phyloP scores from a whole-genome alignment of 1,140 invertebrate genomes.

The Hyphantria cunea region DNA sequence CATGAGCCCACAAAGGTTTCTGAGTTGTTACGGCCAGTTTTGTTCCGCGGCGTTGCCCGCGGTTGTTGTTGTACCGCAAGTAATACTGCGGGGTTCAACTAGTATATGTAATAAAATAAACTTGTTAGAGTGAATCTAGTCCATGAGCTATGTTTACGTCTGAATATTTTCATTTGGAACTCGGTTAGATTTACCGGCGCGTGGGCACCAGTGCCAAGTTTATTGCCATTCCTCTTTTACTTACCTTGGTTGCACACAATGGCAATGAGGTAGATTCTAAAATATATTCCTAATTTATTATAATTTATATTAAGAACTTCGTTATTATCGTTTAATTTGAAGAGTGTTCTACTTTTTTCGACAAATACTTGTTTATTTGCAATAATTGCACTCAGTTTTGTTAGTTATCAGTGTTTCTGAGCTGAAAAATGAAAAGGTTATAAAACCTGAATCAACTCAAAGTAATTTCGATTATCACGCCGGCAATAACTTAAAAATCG shows the following conservation, averaged over 20 bases:
- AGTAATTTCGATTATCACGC: no score
- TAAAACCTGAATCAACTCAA: no score
- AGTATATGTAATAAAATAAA: slow-evolving; percentile 18
- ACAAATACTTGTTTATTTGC: no score
- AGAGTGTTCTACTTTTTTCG: background rate
- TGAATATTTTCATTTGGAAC: slow-evolving; percentile 31
- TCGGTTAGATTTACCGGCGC: background rate
- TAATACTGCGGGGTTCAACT: no score
- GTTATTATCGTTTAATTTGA: background rate
- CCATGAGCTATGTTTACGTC: slow-evolving; percentile 29
- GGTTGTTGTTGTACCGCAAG: no score
- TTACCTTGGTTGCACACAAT: slow-evolving; percentile 32
- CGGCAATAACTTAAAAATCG: no score
- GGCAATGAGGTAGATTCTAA: slow-evolving; percentile 29
- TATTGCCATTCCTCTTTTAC: slow-evolving; percentile 40
- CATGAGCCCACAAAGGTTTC: no score
- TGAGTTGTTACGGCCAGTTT: no score
- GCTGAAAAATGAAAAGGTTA: no score
- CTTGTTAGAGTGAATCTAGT: slow-evolving; percentile 9
- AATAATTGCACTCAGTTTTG: background rate
- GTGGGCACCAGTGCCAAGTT: slow-evolving; percentile 39
- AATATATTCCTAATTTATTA: slow-evolving; percentile 7
- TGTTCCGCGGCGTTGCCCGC: no score
- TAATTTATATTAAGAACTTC: slow-evolving; percentile 40
- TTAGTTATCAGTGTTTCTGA: no score